A percentile compares a stretch with the other conserved stretches of the same genome.
Conservation (phyloP, 1,140 invertebrate genomes). For the Eupeodes corollae region DNA sequence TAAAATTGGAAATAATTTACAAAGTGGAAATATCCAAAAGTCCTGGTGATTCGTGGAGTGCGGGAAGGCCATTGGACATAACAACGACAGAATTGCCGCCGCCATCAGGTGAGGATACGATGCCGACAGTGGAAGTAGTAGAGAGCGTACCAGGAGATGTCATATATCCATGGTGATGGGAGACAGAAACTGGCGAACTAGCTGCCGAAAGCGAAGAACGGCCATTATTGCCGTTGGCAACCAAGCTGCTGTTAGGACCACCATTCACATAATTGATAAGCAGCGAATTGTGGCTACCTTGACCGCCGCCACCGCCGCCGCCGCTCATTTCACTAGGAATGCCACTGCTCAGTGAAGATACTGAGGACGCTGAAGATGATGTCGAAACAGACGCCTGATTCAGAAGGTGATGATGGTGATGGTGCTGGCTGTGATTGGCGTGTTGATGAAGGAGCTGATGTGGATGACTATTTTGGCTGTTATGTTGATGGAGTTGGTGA, state of each 20-base stretch:
- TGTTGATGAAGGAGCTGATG: constrained; percentile 18
- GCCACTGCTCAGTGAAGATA: background rate
- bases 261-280: background rate
- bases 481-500: constrained; percentile 16
- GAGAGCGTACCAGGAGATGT: no score
- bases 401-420: constrained; percentile 18
- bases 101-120: no score
- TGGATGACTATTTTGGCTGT: constrained; percentile 8
- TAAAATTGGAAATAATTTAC: constrained; percentile 25
- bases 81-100: no score
- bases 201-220: no score
- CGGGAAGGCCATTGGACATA: background rate
- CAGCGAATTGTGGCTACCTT: background rate
- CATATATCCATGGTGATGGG: background rate
- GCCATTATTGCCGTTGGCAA: no score
- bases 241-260: background rate
- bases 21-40: constrained; percentile 37
- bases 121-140: no score
- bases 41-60: constrained; percentile 15
- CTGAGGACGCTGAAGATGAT: background rate
- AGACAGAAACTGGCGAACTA: background rate
- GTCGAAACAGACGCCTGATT: background rate
- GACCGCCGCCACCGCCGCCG: background rate
- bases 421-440: constrained; percentile 19
- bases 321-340: background rate